Conservation (phyloP, 1,140 invertebrate species). For the Diuraphis noxia region DNA sequence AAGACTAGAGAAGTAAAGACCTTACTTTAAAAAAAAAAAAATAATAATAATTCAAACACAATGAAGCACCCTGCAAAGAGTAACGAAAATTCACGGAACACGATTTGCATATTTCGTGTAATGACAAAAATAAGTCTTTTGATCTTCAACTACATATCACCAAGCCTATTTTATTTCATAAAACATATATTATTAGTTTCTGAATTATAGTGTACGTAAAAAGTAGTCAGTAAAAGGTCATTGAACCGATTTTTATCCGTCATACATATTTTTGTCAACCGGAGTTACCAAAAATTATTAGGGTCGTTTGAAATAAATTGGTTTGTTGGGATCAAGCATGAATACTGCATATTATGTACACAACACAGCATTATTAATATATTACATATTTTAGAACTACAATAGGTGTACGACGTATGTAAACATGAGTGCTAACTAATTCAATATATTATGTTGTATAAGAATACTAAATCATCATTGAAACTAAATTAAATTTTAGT, state of each 20-base stretch:
- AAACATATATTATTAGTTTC: neutral
- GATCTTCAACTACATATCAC: neutral
- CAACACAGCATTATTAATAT: neutral
- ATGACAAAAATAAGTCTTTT: neutral
- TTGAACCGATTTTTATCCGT: constrained; percentile 4
- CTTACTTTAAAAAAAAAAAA: neutral
- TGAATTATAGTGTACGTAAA: neutral
- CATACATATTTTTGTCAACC: neutral
- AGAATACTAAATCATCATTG: neutral
- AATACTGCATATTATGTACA: neutral
- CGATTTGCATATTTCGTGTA: neutral
- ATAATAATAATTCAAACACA: neutral
- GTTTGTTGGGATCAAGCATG: neutral
- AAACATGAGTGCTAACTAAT: neutral
- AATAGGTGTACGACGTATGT: neutral
- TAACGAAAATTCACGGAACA: neutral
- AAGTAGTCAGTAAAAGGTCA: constrained; percentile 14
- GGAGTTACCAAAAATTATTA: neutral
- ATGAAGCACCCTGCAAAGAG: neutral
- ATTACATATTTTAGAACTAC: neutral
- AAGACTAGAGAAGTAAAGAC: neutral
- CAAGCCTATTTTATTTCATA: neutral
- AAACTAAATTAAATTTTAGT: neutral
- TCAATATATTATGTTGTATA: neutral
- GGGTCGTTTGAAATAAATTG: neutral